Conservation (phyloP, 2,797 vertebrate species). For the Peromyscus eremicus region DNA sequence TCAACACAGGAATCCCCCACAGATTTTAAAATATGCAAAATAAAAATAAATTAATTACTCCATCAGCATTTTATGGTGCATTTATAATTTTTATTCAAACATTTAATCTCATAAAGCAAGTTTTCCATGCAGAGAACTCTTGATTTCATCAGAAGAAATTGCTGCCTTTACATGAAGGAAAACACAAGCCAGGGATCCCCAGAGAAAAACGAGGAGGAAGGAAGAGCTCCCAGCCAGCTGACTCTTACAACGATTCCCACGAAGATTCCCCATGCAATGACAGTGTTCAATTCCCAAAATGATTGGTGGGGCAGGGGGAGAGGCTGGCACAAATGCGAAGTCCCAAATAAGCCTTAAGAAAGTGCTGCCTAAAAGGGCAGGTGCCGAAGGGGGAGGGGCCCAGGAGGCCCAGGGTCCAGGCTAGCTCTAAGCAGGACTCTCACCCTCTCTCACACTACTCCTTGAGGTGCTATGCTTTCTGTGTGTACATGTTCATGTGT, state of each 20-base stretch:
- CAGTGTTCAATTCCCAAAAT: accelerated
- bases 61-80: neutral
- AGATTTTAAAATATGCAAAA: slow-evolving; percentile 17
- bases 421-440: neutral
- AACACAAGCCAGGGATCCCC: neutral
- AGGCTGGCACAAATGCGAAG: neutral
- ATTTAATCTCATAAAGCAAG: slow-evolving; percentile 51
- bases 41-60: slow-evolving; percentile 57
- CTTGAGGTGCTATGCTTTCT: neutral
- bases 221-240: neutral
- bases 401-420: neutral
- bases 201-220: neutral
- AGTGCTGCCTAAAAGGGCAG: accelerated
- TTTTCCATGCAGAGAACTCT: neutral
- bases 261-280: accelerated
- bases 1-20: neutral
- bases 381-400: accelerated
- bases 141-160: slow-evolving; percentile 14
- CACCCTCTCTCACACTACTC: neutral
- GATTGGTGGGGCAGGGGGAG: accelerated
- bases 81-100: slow-evolving; percentile 65
- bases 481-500: neutral
- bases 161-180: slow-evolving; percentile 21
- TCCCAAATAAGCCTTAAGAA: neutral
- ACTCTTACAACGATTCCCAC: accelerated